phyloP scores from a whole-genome alignment of 2,797 vertebrate species.

The Sebastes itinus region DNA sequence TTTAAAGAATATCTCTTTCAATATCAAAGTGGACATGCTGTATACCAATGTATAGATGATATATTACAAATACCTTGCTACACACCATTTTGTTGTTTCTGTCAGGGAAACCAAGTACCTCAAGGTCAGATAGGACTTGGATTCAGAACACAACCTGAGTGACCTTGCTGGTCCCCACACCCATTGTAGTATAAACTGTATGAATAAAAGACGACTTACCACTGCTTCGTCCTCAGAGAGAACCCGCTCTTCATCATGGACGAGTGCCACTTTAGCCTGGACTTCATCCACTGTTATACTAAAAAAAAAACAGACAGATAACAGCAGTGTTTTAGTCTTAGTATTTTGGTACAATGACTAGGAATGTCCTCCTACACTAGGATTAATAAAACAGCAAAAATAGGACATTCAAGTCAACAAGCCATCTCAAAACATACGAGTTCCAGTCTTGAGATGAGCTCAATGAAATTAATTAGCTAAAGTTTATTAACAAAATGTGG shows the following conservation, averaged over 20 bases:
- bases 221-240: constrained; percentile 70
- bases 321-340: background rate
- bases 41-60: background rate
- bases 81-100: background rate
- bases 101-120: background rate
- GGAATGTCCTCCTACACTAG: background rate
- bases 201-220: constrained; percentile 62
- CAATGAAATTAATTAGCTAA: background rate
- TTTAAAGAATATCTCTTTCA: background rate
- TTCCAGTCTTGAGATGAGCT: background rate
- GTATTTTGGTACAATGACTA: background rate
- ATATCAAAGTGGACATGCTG: background rate
- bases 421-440: background rate
- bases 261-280: constrained; percentile 62
- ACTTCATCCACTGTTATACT: constrained; percentile 76
- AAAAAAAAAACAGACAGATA: background rate
- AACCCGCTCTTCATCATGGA: constrained; percentile 55
- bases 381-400: background rate
- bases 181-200: background rate
- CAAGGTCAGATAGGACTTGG: background rate
- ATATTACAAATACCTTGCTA: background rate
- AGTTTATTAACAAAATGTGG: background rate
- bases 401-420: background rate
- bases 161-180: background rate
- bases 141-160: background rate